Percentiles rank a stretch among this genome's conserved stretches.
Conservation (phyloP, 2,113 vertebrate species). For the Climacteris rufus region DNA sequence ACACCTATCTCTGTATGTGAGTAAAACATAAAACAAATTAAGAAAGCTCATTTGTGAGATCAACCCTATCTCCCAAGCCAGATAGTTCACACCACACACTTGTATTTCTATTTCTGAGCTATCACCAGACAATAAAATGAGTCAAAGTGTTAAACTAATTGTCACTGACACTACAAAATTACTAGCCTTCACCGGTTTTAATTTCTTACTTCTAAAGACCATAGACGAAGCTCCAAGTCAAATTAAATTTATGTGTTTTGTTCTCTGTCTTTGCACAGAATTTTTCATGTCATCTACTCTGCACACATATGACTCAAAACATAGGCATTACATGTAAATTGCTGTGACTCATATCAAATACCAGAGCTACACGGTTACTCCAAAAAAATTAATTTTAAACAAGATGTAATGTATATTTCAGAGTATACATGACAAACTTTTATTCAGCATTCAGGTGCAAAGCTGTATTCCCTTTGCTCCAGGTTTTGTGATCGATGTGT, state of each 20-base stretch:
- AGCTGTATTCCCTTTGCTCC: neutral
- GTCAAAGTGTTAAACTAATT: neutral
- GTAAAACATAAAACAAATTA: neutral
- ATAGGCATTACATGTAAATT: neutral
- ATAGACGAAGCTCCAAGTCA: neutral
- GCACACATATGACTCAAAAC: neutral
- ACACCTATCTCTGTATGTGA: neutral
- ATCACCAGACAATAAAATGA: neutral
- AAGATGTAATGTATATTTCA: neutral
- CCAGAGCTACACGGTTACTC: neutral
- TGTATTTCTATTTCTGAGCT: neutral
- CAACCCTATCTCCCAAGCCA: neutral
- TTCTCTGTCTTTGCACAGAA: neutral
- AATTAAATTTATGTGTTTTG: neutral
- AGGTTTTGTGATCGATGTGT: neutral
- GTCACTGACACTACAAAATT: neutral
- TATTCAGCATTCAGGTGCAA: neutral
- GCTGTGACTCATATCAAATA: neutral
- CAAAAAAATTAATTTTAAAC: neutral
- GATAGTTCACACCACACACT: fast-evolving
- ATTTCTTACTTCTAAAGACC: neutral
- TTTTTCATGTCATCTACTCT: neutral
- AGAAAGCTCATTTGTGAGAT: neutral
- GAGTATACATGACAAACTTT: neutral
- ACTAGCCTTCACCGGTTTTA: neutral